These are phyloP conservation scores for Lepidothrix coronata DNA, from an alignment of 2,113 vertebrate species.

Conservation along the genomic window DNA sequence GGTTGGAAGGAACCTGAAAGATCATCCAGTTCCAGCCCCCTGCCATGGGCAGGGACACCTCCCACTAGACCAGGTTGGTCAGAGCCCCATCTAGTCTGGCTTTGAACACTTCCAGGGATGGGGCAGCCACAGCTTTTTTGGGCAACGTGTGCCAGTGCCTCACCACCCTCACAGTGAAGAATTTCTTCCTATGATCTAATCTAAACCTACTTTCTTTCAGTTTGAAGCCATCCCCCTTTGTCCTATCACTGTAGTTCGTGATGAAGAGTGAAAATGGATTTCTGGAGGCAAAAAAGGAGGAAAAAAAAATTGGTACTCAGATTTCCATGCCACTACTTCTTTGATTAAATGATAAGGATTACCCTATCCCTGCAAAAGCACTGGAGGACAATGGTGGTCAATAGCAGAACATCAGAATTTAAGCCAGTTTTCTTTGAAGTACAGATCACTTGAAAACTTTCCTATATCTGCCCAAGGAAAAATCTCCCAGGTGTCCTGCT, in stretches of 20 bases:
- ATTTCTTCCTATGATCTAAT: neutral
- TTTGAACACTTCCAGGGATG: neutral
- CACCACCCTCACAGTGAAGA: neutral
- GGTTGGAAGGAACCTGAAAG: neutral
- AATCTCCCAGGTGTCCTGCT: constrained; percentile 2
- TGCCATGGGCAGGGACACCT: neutral
- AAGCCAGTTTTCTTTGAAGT: constrained; percentile 52
- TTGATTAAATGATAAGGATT: neutral
- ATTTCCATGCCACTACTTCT: neutral
- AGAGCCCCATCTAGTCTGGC: neutral
- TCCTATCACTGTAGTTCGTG: neutral
- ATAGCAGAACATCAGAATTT: constrained; percentile 11
- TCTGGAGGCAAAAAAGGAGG: neutral
- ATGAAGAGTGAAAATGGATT: neutral
- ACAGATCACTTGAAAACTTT: constrained; percentile 21
- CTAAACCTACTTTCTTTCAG: neutral
- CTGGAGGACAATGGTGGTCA: neutral
- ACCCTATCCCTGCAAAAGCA: neutral
- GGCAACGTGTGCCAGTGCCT: neutral
- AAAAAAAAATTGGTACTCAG: neutral
- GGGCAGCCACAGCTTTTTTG: neutral
- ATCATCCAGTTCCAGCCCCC: neutral
- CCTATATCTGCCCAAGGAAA: neutral
- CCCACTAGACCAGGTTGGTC: neutral
- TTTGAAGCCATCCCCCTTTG: neutral